Evolutionary conservation across 64 coral and sea anemone species (phyloP), one percentile per base, ranked within the genome.

Genomic region (Montipora cactus): DNA sequence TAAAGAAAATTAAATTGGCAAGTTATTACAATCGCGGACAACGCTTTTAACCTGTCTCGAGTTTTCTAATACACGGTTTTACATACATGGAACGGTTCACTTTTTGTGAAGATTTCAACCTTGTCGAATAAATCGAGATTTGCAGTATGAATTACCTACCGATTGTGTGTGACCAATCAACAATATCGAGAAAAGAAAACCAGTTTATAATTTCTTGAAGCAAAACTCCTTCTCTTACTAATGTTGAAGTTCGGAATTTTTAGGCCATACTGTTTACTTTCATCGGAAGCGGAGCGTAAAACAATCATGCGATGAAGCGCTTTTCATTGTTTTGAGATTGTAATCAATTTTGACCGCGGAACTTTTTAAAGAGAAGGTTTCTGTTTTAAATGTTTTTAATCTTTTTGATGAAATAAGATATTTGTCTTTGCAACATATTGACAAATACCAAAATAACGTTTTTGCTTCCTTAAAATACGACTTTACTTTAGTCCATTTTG

Each of bases 251-350:
- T 51, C 4, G 47, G 62, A 47, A 70, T 21, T 71, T 50, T 58
- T 44, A 16, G 4, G 19, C 81, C 13, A 37, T 14, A 49, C 0
- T 86, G 64, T 86, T 86, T 86, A 50, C 51, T 20, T 71, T 86
- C n/a, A 20, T 67, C 62, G 82, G 82, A 86, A 71, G 82, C 64
- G 82, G 46, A 70, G 64, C 82, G 66, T 71, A 11, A 71, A 86
- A 28, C 37, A 86, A 44, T 75, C 44, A 75, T 57, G 6, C 53
- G 53, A 72, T 72, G 73, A 75, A 18, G 14, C 76, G 45, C 14
- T 49, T 11, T 50, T 7, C 76, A 49, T 78, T 49, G 76, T 78
- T 8, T 14, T 49, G 45, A 7, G 15, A 49, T 78, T 4, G 15
- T 78, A 46, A 49, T 78, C 68, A 3, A 11, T 19, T 2, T 21